Evolutionary conservation across 2,888 invertebrate species (phyloP).

Genomic region (Synergus itoensis): DNA sequence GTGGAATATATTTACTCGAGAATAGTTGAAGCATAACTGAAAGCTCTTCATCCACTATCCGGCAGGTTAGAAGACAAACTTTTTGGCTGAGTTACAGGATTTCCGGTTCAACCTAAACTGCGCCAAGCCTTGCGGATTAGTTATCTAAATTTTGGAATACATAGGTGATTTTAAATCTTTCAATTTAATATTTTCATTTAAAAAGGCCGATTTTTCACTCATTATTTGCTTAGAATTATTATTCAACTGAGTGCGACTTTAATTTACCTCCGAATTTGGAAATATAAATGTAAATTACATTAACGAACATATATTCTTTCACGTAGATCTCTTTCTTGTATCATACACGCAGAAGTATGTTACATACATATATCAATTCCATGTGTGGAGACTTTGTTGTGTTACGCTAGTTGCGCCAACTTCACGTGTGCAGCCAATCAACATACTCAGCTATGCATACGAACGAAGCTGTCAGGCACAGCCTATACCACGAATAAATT

Average conservation of each 20-base stretch:
- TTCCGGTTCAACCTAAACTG: background rate
- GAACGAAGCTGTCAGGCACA: constrained; percentile 59
- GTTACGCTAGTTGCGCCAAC: background rate
- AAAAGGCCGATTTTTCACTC: too few species aligned
- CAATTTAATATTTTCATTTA: too few species aligned
- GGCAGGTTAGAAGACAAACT: background rate
- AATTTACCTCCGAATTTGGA: background rate
- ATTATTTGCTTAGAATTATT: too few species aligned
- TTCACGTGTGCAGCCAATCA: constrained; percentile 66
- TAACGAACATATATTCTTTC: background rate
- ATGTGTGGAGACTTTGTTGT: background rate
- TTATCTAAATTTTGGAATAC: background rate
- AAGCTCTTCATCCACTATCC: background rate
- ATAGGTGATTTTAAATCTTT: background rate
- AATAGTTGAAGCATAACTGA: background rate
- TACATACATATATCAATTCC: background rate
- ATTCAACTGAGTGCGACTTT: too few species aligned
- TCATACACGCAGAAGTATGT: background rate
- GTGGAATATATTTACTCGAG: background rate
- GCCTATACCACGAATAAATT: constrained; percentile 58
- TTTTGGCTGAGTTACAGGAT: background rate
- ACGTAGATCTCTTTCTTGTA: background rate
- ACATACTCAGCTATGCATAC: constrained; percentile 65
- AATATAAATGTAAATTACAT: background rate
- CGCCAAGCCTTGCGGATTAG: background rate